Conservation (phyloP, 2,113 vertebrate species). For the Tetrax tetrax region DNA sequence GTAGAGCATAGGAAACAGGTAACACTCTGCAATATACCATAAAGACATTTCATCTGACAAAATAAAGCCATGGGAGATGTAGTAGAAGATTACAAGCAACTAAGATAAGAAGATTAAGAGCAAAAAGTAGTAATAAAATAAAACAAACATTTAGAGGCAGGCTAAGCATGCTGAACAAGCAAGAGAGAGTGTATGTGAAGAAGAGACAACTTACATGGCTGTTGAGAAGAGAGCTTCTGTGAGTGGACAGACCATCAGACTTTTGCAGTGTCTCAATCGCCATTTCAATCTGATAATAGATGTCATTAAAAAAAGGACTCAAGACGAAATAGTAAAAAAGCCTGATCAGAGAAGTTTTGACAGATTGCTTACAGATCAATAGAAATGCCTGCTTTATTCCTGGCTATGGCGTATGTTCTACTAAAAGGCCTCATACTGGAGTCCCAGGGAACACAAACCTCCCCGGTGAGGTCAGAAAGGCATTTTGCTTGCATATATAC, state of each 20-base stretch:
- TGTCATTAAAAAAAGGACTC: slow-evolving; percentile 88
- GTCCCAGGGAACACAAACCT: not conserved
- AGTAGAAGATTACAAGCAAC: slow-evolving; percentile 40
- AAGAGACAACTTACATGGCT: slow-evolving; percentile 82
- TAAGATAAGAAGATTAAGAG: slow-evolving; percentile 66
- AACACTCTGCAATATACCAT: slow-evolving; percentile 17
- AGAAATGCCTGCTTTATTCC: slow-evolving; percentile 49
- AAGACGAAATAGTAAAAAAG: slow-evolving; percentile 85
- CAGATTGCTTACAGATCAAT: slow-evolving; percentile 71
- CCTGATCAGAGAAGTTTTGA: slow-evolving; percentile 81
- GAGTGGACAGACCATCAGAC: slow-evolving; percentile 83
- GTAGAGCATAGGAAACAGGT: slow-evolving; percentile 44
- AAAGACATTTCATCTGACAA: slow-evolving; percentile 59
- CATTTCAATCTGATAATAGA: slow-evolving; percentile 91
- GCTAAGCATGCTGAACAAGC: slow-evolving; percentile 76
- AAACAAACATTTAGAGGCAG: slow-evolving; percentile 74
- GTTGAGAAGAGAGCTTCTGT: slow-evolving; percentile 84
- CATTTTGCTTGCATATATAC: not conserved
- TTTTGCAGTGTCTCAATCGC: slow-evolving; percentile 85
- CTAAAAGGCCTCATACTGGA: not conserved
- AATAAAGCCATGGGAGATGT: slow-evolving; percentile 61
- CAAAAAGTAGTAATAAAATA: slow-evolving; percentile 62
- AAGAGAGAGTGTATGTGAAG: slow-evolving; percentile 70
- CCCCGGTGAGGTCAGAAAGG: not conserved
- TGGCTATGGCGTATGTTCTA: slow-evolving; percentile 44